Evolutionary conservation across 2,113 vertebrate genomes (phyloP), one percentile per base, ranked within the genome.

Genomic region (Platysteira castanea): DNA sequence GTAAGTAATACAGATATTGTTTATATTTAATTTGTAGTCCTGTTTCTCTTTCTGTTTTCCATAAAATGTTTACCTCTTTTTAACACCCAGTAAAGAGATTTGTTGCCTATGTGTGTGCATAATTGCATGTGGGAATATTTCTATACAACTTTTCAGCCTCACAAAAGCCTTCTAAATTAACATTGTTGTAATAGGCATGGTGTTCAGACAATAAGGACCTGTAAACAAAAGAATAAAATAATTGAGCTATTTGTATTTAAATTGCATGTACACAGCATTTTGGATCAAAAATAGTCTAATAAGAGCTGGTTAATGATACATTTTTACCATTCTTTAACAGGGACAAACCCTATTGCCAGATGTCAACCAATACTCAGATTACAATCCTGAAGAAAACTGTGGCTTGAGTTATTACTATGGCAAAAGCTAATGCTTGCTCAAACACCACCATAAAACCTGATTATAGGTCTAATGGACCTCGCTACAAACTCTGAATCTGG

Each of bases 381-480:
- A 50, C 54, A 90, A 18, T 53, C 46, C 59, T 70, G 60, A 86
- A 52, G 90, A 74, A 90, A 86, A 74, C 26, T 24, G 26, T 39
- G 64, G 65, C 69, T 41, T 82, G 87, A 91, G 52, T 87, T 93
- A 95, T 84, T 89, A 70, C 65, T 64, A 19, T 17, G 60, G 33
- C 50, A 87, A 95, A 90, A 88, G 64, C 54, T 91, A 61, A 49
- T 70, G 77, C 73, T 93, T 91, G 80, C 35, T 84, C 84, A 71
- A 88, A 84, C 80, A 84, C 64, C 64, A 79, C 31, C 69, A 75
- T 68, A 93, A 95, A 92, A 94, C 79, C 33, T 89, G 61, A 70
- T 88, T 78, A 81, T 23, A 60, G 64, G 47, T 75, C 89, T 91
- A 92, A 95, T 37, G 80, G 86, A 84, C 30, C 39, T 65, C 3